phyloP scores from a whole-genome alignment of 2,888 invertebrate species.

The Cryptus viduatorius region DNA sequence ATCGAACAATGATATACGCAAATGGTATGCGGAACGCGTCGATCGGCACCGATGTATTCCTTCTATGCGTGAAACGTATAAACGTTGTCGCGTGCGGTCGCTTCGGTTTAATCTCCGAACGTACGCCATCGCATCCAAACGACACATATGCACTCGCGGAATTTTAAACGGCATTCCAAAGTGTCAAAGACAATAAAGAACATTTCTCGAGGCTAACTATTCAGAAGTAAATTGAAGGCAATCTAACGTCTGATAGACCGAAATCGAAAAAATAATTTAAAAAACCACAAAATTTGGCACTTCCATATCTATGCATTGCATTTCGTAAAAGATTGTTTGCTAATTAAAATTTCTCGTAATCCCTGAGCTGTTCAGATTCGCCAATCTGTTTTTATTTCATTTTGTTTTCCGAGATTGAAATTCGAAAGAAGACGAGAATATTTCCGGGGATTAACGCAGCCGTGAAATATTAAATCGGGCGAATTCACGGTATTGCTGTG shows the following conservation, averaged over 20 bases:
- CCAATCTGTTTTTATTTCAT: constrained; percentile 49
- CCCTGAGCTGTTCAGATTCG: neutral
- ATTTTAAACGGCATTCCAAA: neutral
- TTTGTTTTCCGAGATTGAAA: constrained; percentile 28
- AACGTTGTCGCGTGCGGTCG: constrained; percentile 11
- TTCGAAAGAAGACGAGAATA: constrained; percentile 40
- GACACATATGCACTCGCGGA: neutral
- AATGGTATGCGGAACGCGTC: constrained; percentile 24
- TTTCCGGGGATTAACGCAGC: constrained; percentile 71
- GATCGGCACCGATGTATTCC: constrained; percentile 29
- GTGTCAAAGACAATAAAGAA: constrained; percentile 14
- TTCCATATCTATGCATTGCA: neutral
- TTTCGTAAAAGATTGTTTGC: neutral
- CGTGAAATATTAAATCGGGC: constrained; percentile 82
- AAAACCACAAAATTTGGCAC: neutral
- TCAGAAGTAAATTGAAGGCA: neutral
- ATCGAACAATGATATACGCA: no score
- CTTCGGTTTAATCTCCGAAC: constrained; percentile 19
- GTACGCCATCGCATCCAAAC: neutral
- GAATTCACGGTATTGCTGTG: constrained; percentile 6
- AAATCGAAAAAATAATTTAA: neutral
- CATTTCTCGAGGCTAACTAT: neutral
- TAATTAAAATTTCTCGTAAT: constrained; percentile 39
- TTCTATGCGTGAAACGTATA: neutral
- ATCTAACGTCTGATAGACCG: no score